phyloP scores from a whole-genome alignment of 2,888 invertebrate genomes.

The Polyommatus icarus region DNA sequence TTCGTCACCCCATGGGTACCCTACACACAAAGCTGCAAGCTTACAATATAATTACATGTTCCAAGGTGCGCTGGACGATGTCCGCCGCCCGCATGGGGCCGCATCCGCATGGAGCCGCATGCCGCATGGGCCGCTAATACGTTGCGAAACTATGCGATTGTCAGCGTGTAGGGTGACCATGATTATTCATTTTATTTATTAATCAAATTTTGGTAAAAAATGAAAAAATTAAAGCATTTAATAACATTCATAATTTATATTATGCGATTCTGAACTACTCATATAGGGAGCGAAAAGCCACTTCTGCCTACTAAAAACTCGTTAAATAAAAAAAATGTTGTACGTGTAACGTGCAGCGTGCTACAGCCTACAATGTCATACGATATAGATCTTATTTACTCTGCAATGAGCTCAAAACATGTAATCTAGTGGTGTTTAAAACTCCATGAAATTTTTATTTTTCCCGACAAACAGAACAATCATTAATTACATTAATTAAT shows the following conservation, averaged over 20 bases:
- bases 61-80: conserved; percentile 63
- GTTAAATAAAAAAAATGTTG: too few relatives aligned
- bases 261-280: too few relatives aligned
- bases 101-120: conserved; percentile 54
- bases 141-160: conserved; percentile 47
- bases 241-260: too few relatives aligned
- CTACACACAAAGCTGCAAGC: conserved; percentile 36
- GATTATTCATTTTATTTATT: background rate
- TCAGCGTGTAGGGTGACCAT: background rate
- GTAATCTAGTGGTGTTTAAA: background rate
- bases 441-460: background rate
- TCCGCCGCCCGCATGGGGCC: conserved; percentile 56
- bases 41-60: conserved; percentile 57
- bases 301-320: too few relatives aligned
- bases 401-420: background rate
- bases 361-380: too few relatives aligned
- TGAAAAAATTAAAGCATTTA: background rate
- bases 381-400: background rate
- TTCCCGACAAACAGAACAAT: background rate
- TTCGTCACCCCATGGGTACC: background rate
- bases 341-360: too few relatives aligned
- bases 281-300: too few relatives aligned
- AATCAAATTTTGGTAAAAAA: background rate
- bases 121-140: conserved; percentile 61
- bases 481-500: conserved; percentile 30